Evolutionary conservation across 1,140 invertebrate genomes (phyloP).

Genomic region (Drosophila novamexicana): DNA sequence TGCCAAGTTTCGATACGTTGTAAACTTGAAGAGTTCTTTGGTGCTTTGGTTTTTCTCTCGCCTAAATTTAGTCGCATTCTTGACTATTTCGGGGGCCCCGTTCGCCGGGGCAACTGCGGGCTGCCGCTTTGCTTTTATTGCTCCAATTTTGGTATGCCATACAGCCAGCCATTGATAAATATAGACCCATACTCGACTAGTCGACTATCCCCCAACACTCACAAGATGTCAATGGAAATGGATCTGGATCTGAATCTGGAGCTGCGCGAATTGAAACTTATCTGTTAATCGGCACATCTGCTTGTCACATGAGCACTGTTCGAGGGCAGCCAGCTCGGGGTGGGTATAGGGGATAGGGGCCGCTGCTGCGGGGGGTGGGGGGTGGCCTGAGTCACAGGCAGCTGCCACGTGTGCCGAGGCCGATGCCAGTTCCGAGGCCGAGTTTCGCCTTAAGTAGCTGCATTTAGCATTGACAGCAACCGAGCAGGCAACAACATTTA

Average conservation of each 20-base stretch:
- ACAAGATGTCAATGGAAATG: slow-evolving; percentile 65
- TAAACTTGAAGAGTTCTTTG: slow-evolving; percentile 39
- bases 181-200: slow-evolving; percentile 46
- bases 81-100: slow-evolving; percentile 60
- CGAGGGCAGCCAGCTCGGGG: neutral
- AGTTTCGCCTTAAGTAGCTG: slow-evolving; percentile 56
- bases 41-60: slow-evolving; percentile 41
- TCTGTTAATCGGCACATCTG: slow-evolving; percentile 80
- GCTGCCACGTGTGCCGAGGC: slow-evolving; percentile 59
- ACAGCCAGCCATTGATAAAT: slow-evolving; percentile 71
- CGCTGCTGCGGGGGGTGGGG: too few relatives aligned
- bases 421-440: neutral
- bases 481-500: slow-evolving; percentile 55
- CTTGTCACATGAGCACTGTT: slow-evolving; percentile 66
- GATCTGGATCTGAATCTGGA: slow-evolving; percentile 29
- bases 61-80: slow-evolving; percentile 79
- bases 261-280: slow-evolving; percentile 65
- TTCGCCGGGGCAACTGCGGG: slow-evolving; percentile 50
- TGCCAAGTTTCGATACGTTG: slow-evolving; percentile 11
- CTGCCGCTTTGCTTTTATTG: slow-evolving; percentile 62
- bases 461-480: slow-evolving; percentile 49
- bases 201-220: neutral
- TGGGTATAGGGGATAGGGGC: neutral
- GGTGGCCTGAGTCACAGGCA: slow-evolving; percentile 26
- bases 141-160: slow-evolving; percentile 76